Base-by-base conservation (phyloP, 2,113 vertebrate genomes). In the Chloropsis cyanopogon region DNA sequence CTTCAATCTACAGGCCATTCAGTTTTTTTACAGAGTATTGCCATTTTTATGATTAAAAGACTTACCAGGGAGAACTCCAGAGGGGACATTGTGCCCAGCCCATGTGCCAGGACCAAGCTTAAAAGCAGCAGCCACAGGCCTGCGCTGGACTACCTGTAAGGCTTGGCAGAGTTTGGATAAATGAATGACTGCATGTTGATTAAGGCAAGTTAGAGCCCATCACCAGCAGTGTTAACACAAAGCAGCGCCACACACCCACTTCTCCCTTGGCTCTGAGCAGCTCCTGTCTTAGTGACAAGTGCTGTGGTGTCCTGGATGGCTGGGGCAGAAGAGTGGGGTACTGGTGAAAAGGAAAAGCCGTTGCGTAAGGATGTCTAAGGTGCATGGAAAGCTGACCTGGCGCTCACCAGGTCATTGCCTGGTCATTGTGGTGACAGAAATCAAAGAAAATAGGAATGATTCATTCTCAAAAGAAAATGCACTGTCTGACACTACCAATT, bases 91-190 rank as follows among this genome's bases (percentile, higher is more conserved):
- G 3, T 66, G 60, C 39, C 28, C 63, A 50, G 35, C 33, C 39
- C 31, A 4, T 0, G 1, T 75, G 41, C 37, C 46, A 31, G 53
- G 41, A 31, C 39, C 4, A 2, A 53, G 17, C 17, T 82, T 0
- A 0, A 86, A 59, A 75, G 14, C 42, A 41, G 83, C 37, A 61
- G 59, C 37, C 59, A 11, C 33, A 29, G 69, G 35, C 20, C 20
- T n/a, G 57, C 0, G 0, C 63, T 64, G 70, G 49, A 13, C 73
- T 26, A 12, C 29, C 33, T 68, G 33, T 31, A 1, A 2, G 60
- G 26, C 56, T 82, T 1, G 0, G 20, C 66, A 59, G 65, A 39
- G 56, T 85, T 68, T 3, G 3, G 44, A 15, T 33, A 42, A 75
- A 26, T 42, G 53, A 63, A 23, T 29, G 35, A 16, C 29, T 25